Base-by-base conservation (phyloP, 2,797 vertebrate species). In the Chloroceryle inda region DNA sequence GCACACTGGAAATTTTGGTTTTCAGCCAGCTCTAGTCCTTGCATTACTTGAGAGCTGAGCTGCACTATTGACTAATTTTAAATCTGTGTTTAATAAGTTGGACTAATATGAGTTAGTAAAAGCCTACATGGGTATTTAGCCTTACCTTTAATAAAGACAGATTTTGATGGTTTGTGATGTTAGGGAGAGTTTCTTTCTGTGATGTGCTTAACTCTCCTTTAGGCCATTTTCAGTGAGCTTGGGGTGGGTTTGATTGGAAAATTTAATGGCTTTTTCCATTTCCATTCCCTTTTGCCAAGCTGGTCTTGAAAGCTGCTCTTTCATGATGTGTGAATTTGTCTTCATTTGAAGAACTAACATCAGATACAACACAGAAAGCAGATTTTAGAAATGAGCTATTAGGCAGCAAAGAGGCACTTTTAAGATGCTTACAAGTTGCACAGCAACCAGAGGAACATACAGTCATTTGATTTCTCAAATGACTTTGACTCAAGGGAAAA, bases 391-490 rank as follows among this genome's bases (percentile, higher is more conserved):
- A 86, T 86, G 86, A 97, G 93, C 93, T 92, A 84, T 96, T 97
- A 96, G 77, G 82, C 87, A 87, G 90, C 86, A 61, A 74, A 89
- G 71, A 96, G 74, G 80, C 73, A 49, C 86, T 94, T 94, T 83
- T 89, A 76, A 89, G 85, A 61, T 55, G 92, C 86, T 86, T 79
- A 52, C 72, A 92, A 97, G 94, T 92, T 94, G 93, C 94, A 94
- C 95, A 94, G 95, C 94, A 94, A 96, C 94, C 91, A 89, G 77
- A 85, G 76, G 85, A 95, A 93, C 94, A 89, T 61, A 61, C 0
- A 95, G 94, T 92, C 85, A 93, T 96, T 96, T 95, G 96, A 96
- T 96, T 96, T 95, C 81, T 97, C 87, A 89, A 94, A 91, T 96
- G 89, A 90, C 92, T 96, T 96, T 94, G 91, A 95, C 75, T 95